These are phyloP conservation scores for Eospalax fontanierii DNA, from an alignment of 2,797 vertebrate species.

Conservation along the genomic window DNA sequence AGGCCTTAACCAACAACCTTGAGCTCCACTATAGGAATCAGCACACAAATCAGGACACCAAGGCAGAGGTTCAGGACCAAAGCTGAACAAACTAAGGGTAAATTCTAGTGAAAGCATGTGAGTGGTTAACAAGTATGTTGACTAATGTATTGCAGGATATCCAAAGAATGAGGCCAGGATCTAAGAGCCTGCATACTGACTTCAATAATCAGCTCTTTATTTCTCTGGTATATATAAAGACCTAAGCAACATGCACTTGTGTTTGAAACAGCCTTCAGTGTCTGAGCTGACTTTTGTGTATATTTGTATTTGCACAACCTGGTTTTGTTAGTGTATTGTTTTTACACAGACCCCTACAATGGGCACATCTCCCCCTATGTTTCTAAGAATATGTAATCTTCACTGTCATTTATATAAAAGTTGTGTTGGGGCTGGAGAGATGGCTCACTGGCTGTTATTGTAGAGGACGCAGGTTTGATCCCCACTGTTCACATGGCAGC, in stretches of 20 bases:
- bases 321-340: neutral
- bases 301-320: neutral
- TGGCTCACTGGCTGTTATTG: too few species aligned
- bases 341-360: neutral
- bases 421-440: neutral
- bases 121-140: neutral
- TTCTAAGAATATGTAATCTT: conserved; percentile 38
- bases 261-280: neutral
- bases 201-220: neutral
- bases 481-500: too few species aligned
- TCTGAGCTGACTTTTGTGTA: neutral
- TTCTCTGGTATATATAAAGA: neutral
- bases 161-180: neutral
- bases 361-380: neutral
- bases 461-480: too few species aligned
- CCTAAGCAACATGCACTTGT: neutral
- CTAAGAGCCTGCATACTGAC: neutral
- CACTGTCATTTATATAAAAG: conserved; percentile 22
- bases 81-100: neutral
- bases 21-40: neutral
- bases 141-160: neutral
- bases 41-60: neutral
- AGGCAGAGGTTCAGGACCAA: neutral
- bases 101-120: neutral
- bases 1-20: neutral